phyloP scores from a whole-genome alignment of 2,113 vertebrate species.

The Varanus salvator region DNA sequence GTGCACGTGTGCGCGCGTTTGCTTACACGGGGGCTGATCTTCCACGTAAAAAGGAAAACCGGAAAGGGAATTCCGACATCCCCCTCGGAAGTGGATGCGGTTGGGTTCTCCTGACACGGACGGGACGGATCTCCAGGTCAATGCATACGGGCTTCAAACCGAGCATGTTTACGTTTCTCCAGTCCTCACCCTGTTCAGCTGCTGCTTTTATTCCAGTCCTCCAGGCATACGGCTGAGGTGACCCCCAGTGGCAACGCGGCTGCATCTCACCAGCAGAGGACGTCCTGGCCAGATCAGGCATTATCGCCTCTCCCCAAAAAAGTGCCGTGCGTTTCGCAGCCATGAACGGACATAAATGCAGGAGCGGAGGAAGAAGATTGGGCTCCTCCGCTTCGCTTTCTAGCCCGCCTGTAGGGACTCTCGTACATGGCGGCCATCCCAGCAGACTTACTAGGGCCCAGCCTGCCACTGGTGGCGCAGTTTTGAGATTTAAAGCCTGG shows the following conservation, averaged over 20 bases:
- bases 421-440: no score
- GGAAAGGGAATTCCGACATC: not conserved
- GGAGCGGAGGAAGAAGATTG: not conserved
- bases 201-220: not conserved
- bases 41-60: not conserved
- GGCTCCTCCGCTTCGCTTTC: not conserved
- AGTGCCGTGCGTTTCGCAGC: not conserved
- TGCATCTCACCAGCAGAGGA: not conserved
- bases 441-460: not conserved
- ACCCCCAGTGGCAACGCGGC: conserved; percentile 67
- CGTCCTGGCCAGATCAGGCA: not conserved
- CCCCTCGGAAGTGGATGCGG: not conserved
- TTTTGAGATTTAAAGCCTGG: not conserved
- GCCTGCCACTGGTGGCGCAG: not conserved
- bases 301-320: not conserved
- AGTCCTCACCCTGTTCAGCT: not conserved
- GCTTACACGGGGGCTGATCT: not conserved
- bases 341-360: not conserved
- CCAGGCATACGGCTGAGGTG: conserved; percentile 29
- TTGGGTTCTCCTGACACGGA: not conserved
- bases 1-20: no score
- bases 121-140: not conserved
- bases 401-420: not conserved
- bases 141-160: not conserved
- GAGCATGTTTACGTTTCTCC: not conserved